Evolutionary conservation across 1,140 invertebrate species (phyloP), one percentile per base, ranked within the genome.

Genomic region (Papilio helenus): DNA sequence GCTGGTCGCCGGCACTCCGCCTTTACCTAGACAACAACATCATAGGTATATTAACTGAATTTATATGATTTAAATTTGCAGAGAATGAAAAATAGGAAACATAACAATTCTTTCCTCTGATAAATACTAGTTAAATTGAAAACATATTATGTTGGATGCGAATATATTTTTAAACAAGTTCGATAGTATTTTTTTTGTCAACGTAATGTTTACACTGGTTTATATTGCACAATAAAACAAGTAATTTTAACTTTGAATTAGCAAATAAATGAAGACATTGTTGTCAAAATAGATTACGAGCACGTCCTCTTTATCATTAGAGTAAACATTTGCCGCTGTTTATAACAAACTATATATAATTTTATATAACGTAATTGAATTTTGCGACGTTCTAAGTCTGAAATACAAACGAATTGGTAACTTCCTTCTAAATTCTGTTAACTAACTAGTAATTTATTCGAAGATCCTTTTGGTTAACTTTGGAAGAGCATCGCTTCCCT

Each of bases 1-100:
- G 46, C 89, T 95, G 0, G 94, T 95, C 0, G 90, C 90, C 18
- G 87, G 89, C 82, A 89, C 91, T 3, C 87, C 93, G 20, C 87
- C 88, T 0, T 80, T 82, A n/a, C 79, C 83, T 0, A 77, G 87
- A 10, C 88, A 85, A 14, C 86, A 87, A 34, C 90, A 91, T 46
- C 90, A 90, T 29, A 87, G 90, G 91, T 92, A 79, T 34, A 34
- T 5, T 34, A 34, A n/a, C n/a, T n/a, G n/a, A n/a, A 78, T 71
- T 12, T 55, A 12, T 55, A 18, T 18, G n/a, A n/a, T n/a, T n/a
- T n/a, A n/a, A n/a, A n/a, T 34, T 34, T 4, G 5, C 34, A 34
- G 34, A 34, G 34, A 34, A 34, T 5, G 34, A 2, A 34, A 34
- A 34, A n/a, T n/a, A 34, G 34, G 5, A 34, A 34, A 3, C 34